phyloP scores from a whole-genome alignment of 1,140 invertebrate genomes.

The Platyscapa corneri region DNA sequence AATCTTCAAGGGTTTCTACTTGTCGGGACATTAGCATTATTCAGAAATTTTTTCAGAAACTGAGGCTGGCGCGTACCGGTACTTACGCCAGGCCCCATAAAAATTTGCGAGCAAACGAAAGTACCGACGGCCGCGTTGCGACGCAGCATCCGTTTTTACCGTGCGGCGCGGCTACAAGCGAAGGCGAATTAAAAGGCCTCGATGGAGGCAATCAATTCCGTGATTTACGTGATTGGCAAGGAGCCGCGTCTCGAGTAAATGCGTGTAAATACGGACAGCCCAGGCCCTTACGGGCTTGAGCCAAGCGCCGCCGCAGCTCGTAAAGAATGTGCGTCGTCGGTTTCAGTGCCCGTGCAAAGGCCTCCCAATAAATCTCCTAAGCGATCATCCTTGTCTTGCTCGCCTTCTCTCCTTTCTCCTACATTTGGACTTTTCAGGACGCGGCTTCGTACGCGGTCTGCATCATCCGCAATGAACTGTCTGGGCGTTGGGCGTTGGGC shows the following conservation, averaged over 20 bases:
- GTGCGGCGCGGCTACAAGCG: too few relatives aligned
- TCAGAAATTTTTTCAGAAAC: too few relatives aligned
- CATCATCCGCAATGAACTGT: not conserved
- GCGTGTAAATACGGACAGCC: not conserved
- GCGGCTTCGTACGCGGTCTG: not conserved
- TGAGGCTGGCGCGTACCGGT: too few relatives aligned
- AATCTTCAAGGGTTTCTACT: too few relatives aligned
- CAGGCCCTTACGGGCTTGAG: not conserved
- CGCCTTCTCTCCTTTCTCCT: not conserved
- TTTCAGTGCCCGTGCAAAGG: conserved; percentile 4
- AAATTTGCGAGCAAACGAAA: not conserved
- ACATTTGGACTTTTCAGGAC: not conserved
- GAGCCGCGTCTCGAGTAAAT: not conserved
- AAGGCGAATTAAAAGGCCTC: not conserved
- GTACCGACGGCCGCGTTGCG: not conserved
- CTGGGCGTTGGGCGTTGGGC: too few relatives aligned
- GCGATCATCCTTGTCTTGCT: conserved; percentile 8
- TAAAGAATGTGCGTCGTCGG: conserved; percentile 28
- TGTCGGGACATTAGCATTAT: too few relatives aligned
- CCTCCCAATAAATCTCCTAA: conserved; percentile 29
- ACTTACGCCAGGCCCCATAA: too few relatives aligned
- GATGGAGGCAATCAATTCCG: conserved; percentile 21
- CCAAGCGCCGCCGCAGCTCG: not conserved
- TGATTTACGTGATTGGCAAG: conserved; percentile 3
- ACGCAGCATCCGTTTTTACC: not conserved